Percentiles rank a stretch among this genome's conserved stretches.
These are phyloP conservation scores for Andricus curvator DNA, from an alignment of 2,888 invertebrate genomes.

Conservation along the genomic window DNA sequence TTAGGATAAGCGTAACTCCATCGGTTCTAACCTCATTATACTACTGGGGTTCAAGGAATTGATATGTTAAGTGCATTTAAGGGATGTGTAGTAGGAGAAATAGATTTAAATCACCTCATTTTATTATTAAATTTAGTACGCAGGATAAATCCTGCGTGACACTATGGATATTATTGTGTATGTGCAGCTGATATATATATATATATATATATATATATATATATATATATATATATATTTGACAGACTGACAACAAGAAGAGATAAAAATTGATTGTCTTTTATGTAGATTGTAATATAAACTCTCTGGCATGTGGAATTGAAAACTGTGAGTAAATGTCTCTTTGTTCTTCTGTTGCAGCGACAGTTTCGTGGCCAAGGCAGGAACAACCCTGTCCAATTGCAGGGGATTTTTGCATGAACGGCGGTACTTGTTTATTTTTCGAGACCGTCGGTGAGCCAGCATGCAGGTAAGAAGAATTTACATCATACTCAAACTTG, in stretches of 20 bases:
- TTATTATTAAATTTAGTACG: too few species aligned
- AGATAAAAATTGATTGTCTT: not conserved
- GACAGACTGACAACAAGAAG: not conserved
- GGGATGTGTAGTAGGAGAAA: too few species aligned
- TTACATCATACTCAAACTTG: not conserved
- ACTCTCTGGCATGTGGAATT: constrained; percentile 24
- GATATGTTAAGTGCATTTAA: too few species aligned
- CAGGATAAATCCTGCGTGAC: too few species aligned
- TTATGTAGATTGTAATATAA: not conserved
- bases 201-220: too few species aligned
- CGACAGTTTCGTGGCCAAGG: constrained; percentile 81
- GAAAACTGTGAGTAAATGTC: not conserved
- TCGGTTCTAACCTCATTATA: too few species aligned
- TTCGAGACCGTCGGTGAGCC: constrained; percentile 88
- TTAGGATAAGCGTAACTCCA: too few species aligned
- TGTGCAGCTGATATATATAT: not conserved
- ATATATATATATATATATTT: not conserved
- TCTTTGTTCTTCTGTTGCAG: constrained; percentile 71
- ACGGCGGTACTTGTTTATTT: constrained; percentile 92
- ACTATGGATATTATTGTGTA: too few species aligned
- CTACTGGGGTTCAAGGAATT: too few species aligned
- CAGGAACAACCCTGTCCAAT: constrained; percentile 85
- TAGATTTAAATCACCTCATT: too few species aligned
- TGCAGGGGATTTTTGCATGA: constrained; percentile 88
- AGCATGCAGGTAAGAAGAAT: constrained; percentile 88